Percentiles rank a stretch among this genome's conserved stretches.
These are phyloP conservation scores for Drosophila infuscata DNA, from an alignment of 2,888 invertebrate species.

Conservation along the genomic window DNA sequence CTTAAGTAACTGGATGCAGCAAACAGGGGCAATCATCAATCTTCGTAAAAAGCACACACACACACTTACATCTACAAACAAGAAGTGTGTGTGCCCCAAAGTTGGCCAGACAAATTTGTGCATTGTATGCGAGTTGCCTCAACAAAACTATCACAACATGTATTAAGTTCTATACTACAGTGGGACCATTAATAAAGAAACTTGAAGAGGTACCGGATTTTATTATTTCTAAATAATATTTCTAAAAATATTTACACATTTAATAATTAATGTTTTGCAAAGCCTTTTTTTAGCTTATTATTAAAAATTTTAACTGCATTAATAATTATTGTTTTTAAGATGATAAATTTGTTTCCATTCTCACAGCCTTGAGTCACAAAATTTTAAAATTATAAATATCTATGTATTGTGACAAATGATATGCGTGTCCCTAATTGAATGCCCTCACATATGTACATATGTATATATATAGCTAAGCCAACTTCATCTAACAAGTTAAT, in stretches of 20 bases:
- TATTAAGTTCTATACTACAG: conserved; percentile 25
- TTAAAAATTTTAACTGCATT: background rate
- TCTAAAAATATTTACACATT: background rate
- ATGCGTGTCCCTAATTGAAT: conserved; percentile 17
- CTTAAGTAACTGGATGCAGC: conserved; percentile 61
- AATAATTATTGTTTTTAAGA: background rate
- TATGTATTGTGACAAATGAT: background rate
- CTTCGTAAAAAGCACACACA: conserved; percentile 67
- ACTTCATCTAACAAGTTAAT: conserved; percentile 68
- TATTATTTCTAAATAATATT: background rate
- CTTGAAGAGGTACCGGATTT: conserved; percentile 17
- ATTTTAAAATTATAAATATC: background rate
- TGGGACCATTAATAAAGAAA: conserved; percentile 11
- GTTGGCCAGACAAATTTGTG: conserved; percentile 56
- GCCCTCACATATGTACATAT: background rate
- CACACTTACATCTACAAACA: conserved; percentile 10
- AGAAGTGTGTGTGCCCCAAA: conserved; percentile 30
- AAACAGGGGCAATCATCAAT: conserved; percentile 60
- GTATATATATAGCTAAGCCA: conserved; percentile 10
- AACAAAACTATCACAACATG: conserved; percentile 46
- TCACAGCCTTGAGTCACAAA: background rate
- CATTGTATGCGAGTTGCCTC: conserved; percentile 43
- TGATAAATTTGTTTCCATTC: background rate
- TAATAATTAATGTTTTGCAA: background rate
- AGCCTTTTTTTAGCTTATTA: background rate